Evolutionary conservation across 2,888 invertebrate genomes (phyloP).

Genomic region (Ichneumon xanthorius): DNA sequence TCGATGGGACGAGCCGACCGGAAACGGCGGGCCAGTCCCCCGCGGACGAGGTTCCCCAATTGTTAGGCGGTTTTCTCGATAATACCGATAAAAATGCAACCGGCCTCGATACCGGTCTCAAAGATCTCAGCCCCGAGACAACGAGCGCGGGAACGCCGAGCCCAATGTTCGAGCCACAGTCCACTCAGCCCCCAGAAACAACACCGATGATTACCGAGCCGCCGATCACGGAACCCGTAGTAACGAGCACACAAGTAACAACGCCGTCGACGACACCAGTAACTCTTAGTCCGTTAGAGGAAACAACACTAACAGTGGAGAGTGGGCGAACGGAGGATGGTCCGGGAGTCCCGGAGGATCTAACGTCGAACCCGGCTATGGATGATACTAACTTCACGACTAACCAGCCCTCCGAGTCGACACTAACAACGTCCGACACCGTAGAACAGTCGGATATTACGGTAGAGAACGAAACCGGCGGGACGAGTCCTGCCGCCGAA

Average conservation of each 20-base stretch:
- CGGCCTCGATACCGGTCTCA: neutral
- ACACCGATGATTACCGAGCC: conserved; percentile 48
- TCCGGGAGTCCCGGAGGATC: conserved; percentile 40
- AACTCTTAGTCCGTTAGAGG: conserved; percentile 44
- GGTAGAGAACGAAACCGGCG: conserved; percentile 40
- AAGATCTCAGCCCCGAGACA: conserved; percentile 9
- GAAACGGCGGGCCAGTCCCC: conserved; percentile 21
- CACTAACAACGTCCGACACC: conserved; percentile 60
- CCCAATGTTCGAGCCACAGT: conserved; percentile 7
- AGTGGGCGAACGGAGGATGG: conserved; percentile 41
- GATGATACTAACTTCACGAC: conserved; percentile 69
- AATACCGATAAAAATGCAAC: conserved; percentile 71
- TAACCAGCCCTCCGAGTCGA: conserved; percentile 71
- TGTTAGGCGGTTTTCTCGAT: conserved; percentile 75
- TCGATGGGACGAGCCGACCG: conserved; percentile 14
- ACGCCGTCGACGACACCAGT: conserved; percentile 58
- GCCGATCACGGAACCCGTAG: conserved; percentile 49
- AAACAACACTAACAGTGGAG: conserved; percentile 63
- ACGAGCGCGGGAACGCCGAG: conserved; percentile 23
- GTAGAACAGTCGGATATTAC: conserved; percentile 56
- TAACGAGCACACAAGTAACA: conserved; percentile 57
- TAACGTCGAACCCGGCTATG: conserved; percentile 46
- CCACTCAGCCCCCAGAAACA: conserved; percentile 34
- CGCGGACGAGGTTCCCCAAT: conserved; percentile 69
- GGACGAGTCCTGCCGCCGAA: conserved; percentile 16